Conservation (phyloP, 2,113 vertebrate species). For the Diadophis punctatus region DNA sequence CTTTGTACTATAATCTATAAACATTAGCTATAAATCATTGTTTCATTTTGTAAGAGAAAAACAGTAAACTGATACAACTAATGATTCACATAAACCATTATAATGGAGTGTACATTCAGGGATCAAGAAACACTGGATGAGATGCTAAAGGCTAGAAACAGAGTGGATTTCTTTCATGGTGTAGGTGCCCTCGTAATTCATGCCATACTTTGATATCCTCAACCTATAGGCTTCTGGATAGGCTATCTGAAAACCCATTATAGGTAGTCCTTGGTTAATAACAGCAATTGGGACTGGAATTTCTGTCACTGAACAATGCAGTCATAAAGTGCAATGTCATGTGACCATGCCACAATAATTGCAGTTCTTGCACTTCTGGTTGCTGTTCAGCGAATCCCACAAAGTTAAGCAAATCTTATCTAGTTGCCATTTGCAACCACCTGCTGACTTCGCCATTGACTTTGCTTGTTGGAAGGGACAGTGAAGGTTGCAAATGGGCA, state of each 20-base stretch:
- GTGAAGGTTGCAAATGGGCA: neutral
- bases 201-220: neutral
- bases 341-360: neutral
- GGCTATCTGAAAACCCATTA: neutral
- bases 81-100: conserved; percentile 39
- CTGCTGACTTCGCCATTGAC: neutral
- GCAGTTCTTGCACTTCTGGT: neutral
- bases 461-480: neutral
- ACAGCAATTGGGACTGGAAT: neutral
- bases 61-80: conserved; percentile 26
- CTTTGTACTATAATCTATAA: neutral
- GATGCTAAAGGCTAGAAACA: neutral
- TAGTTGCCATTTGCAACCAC: neutral
- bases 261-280: neutral
- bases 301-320: neutral
- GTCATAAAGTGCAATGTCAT: neutral
- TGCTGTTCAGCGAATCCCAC: neutral
- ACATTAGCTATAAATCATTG: neutral
- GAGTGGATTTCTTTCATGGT: neutral
- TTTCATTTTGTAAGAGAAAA: conserved; percentile 18
- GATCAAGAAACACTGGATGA: neutral
- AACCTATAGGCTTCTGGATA: neutral
- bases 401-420: neutral
- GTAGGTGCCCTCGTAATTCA: neutral
- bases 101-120: conserved; percentile 13